phyloP scores from a whole-genome alignment of 2,888 invertebrate species.

The Amphipyra tragopoginis region DNA sequence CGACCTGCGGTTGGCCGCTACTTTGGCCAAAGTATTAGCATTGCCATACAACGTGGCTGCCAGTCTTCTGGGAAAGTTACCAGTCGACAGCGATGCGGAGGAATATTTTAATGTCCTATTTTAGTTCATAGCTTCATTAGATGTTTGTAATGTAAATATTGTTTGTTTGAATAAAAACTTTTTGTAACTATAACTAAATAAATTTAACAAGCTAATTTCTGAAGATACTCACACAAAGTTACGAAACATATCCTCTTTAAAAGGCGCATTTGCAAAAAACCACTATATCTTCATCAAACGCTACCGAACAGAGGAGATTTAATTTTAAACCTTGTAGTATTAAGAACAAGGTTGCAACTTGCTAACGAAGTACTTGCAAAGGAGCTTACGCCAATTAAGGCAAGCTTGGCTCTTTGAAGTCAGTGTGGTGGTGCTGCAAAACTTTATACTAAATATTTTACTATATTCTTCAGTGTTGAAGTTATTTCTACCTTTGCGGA shows the following conservation, averaged over 20 bases:
- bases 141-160: no score
- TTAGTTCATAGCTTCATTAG: no score
- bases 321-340: slow-evolving; percentile 9
- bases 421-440: slow-evolving; percentile 1
- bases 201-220: slow-evolving; percentile 1
- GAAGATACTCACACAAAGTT: background rate
- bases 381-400: slow-evolving; percentile 49
- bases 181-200: background rate
- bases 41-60: background rate
- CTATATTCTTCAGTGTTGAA: background rate
- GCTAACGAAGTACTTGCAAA: slow-evolving; percentile 24
- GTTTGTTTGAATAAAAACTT: no score
- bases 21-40: no score
- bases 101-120: no score
- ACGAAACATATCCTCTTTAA: slow-evolving; percentile 4
- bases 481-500: no score
- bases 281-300: slow-evolving; percentile 15
- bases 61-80: no score
- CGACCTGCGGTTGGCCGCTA: no score
- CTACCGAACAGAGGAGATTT: background rate
- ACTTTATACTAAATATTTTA: slow-evolving; percentile 9
- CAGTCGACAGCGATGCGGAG: no score
- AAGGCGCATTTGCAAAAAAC: slow-evolving; percentile 5
- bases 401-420: slow-evolving; percentile 18
- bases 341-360: slow-evolving; percentile 16